Conservation (phyloP, 2,797 vertebrate species). For the Falco peregrinus region DNA sequence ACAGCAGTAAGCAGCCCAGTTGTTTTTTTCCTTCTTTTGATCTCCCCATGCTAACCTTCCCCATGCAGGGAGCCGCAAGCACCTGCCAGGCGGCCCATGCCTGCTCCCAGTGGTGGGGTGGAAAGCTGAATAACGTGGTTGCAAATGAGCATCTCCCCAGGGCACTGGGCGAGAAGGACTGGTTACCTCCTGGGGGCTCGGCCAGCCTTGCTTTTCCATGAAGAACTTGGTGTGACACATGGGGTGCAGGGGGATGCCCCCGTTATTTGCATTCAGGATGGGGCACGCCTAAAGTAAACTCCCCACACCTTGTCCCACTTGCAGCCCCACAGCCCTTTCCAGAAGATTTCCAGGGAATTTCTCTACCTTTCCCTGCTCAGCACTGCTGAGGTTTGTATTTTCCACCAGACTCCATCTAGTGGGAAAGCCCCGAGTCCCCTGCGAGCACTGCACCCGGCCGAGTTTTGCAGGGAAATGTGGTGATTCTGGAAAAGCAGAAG, state of each 20-base stretch:
- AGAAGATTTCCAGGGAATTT: not conserved
- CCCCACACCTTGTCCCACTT: accelerated
- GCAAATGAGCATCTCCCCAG: not conserved
- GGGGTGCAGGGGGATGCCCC: not conserved
- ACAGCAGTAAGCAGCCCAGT: not conserved
- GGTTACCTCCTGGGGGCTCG: not conserved
- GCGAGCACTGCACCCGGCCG: accelerated
- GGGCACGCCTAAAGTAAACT: not conserved
- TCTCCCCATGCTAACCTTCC: not conserved
- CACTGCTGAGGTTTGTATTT: not conserved
- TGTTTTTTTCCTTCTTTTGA: not conserved
- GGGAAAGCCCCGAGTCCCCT: not conserved
- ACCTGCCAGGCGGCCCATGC: not conserved
- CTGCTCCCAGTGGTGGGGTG: not conserved
- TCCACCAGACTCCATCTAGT: not conserved
- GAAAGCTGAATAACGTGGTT: not conserved
- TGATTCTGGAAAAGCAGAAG: not conserved
- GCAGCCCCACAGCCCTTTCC: not conserved
- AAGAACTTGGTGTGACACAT: accelerated
- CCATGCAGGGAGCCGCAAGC: not conserved
- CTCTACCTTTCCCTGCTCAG: not conserved
- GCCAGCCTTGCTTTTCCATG: not conserved
- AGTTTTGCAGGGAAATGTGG: not conserved
- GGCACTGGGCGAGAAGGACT: accelerated
- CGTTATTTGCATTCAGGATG: accelerated